Evolutionary conservation across 2,797 vertebrate species (phyloP), one percentile per base, ranked within the genome.

Genomic region (Menidia menidia): DNA sequence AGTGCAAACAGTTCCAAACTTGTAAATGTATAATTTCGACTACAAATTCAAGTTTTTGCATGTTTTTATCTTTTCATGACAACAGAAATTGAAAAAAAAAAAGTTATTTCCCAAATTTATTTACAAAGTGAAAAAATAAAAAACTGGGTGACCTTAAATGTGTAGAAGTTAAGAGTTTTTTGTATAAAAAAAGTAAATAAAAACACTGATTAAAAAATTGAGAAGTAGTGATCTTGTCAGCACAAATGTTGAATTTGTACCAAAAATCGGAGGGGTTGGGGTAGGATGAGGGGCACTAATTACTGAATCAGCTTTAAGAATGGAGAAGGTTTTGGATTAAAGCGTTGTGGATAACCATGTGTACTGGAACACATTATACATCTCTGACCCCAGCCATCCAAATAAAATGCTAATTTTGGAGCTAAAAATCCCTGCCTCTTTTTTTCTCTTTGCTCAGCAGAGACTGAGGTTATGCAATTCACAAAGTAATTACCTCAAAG

Each of bases 321-420:
- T 94, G 91, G 93, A 94, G 92, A 94, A 94, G 93, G 94, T 93
- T 95, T 96, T 94, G 94, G 93, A 96, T 88, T 94, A 91, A 89
- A 96, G 94, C 94, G 94, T 96, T 96, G 96, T 96, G 95, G 95
- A 96, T 96, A 90, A 96, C 95, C 92, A 94, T 96, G 95, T 98
- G 96, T 97, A 96, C 95, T 96, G 96, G 94, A 96, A 94, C 94
- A 95, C 93, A 94, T 95, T 93, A 95, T 95, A 95, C 96, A 95
- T 96, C 95, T 97, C 95, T 97, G 95, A 97, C 96, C 96, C 96
- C 95, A 94, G 95, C 95, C 93, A 96, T 96, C 95, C 95, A 95
- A 99, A 98, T 98, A 98, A 99, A 98, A 97, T 95, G 96, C 96
- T 96, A 96, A 97, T 97, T 99, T 98, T 98, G 96, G 96, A 98